These are phyloP conservation scores for Psilopsiagon aymara DNA, from an alignment of 2,113 vertebrate genomes.

Conservation along the genomic window DNA sequence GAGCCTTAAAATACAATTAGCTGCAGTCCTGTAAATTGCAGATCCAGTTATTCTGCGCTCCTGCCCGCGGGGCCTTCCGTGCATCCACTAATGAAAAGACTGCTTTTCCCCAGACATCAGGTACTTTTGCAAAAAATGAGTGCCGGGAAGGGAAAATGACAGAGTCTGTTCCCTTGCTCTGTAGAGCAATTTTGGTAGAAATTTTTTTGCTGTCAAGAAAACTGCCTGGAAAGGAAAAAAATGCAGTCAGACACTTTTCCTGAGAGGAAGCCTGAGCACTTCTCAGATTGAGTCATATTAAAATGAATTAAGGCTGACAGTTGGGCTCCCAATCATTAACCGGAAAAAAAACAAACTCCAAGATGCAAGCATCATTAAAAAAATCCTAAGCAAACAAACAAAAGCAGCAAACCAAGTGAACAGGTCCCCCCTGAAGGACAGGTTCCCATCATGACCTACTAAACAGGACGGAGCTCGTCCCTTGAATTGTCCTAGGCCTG, in stretches of 20 bases:
- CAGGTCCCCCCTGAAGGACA: accelerated
- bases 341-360: not conserved
- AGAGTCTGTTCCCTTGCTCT: not conserved
- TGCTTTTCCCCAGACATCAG: not conserved
- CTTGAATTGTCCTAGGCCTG: not conserved
- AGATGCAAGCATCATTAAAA: not conserved
- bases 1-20: constrained; percentile 16
- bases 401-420: not conserved
- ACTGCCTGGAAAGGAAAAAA: not conserved
- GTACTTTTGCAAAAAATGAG: not conserved
- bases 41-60: not conserved
- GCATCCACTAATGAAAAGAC: not conserved
- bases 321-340: not conserved
- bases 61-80: not conserved
- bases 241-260: not conserved
- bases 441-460: accelerated
- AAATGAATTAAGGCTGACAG: not conserved
- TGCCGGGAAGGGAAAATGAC: not conserved
- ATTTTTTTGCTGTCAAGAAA: constrained; percentile 6
- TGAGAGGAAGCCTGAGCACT: not conserved
- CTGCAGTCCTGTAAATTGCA: not conserved
- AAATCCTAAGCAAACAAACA: not conserved
- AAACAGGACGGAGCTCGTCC: accelerated
- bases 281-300: not conserved
- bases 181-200: not conserved